Conservation (phyloP, 2,113 vertebrate species). For the Helogale parvula region DNA sequence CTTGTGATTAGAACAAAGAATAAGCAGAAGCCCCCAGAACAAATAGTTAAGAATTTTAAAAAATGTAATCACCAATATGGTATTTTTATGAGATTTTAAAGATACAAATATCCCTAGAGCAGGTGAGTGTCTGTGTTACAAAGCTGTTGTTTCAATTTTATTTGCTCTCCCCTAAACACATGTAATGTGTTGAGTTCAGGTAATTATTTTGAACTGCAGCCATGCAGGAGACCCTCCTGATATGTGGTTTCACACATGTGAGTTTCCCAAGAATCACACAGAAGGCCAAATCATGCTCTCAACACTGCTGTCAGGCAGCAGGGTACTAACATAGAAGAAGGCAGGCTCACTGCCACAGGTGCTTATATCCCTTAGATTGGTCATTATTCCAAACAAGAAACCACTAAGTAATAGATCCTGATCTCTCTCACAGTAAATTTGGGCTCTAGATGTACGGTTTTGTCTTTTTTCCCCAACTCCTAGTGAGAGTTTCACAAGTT, state of each 20-base stretch:
- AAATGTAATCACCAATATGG: slow-evolving; percentile 23
- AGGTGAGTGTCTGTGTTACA: slow-evolving; percentile 8
- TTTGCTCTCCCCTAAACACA: neutral
- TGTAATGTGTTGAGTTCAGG: neutral
- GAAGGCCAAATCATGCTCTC: neutral
- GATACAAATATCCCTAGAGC: slow-evolving; percentile 32
- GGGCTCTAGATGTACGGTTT: neutral
- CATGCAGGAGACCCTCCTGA: neutral
- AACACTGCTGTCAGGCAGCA: neutral
- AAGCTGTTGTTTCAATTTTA: slow-evolving; percentile 2
- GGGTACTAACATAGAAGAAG: neutral
- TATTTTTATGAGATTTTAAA: slow-evolving; percentile 40
- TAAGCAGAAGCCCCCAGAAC: slow-evolving; percentile 39
- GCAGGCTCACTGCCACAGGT: neutral
- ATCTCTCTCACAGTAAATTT: neutral
- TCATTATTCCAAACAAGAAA: neutral
- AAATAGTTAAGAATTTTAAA: neutral
- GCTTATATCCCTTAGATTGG: neutral
- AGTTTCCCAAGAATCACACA: neutral
- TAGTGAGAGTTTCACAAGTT: neutral
- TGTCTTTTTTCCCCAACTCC: neutral
- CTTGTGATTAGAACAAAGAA: slow-evolving; percentile 52
- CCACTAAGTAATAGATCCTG: neutral
- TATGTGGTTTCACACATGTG: neutral
- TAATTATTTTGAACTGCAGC: neutral